Evolutionary conservation across 2,797 vertebrate genomes (phyloP).

Genomic region (Pseudomugil gertrudae): DNA sequence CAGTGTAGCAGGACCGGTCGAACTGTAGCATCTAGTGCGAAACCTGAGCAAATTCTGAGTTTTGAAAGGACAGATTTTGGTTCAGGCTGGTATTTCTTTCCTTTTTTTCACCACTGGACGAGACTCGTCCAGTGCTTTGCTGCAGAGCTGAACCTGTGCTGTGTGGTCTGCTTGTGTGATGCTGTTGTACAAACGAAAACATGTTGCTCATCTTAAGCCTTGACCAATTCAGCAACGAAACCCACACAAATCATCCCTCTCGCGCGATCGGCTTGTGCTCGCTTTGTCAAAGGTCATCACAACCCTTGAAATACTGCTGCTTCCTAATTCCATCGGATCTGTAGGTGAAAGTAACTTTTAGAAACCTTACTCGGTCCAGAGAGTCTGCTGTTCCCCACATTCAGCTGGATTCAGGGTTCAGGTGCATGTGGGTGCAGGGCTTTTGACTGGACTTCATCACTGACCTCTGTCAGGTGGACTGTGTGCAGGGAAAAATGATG

Average conservation of each 20-base stretch:
- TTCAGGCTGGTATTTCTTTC: conserved; percentile 13
- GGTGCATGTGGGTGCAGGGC: conserved; percentile 35
- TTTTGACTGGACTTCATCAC: conserved; percentile 59
- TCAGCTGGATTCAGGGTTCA: conserved; percentile 52
- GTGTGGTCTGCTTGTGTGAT: conserved; percentile 39
- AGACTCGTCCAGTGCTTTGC: too few relatives aligned
- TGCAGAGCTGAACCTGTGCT: conserved; percentile 14
- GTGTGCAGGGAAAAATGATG: conserved; percentile 54
- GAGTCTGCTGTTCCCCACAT: conserved; percentile 47
- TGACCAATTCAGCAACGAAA: not conserved
- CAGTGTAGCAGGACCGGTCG: conserved; percentile 22
- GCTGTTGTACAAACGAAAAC: conserved; percentile 34
- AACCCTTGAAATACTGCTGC: conserved; percentile 50
- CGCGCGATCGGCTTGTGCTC: conserved; percentile 8
- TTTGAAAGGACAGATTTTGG: conserved; percentile 15
- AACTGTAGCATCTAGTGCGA: conserved; percentile 9
- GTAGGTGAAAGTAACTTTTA: conserved; percentile 25
- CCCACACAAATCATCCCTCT: conserved; percentile 30
- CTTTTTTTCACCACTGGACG: too few relatives aligned
- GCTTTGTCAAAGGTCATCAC: conserved; percentile 5
- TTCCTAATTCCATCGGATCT: conserved; percentile 41
- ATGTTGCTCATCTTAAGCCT: conserved; percentile 24
- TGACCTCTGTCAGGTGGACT: conserved; percentile 45
- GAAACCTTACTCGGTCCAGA: conserved; percentile 35
- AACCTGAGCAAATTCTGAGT: conserved; percentile 5